phyloP scores from a whole-genome alignment of 2,113 vertebrate genomes.

The Gallinago jamesoni region DNA sequence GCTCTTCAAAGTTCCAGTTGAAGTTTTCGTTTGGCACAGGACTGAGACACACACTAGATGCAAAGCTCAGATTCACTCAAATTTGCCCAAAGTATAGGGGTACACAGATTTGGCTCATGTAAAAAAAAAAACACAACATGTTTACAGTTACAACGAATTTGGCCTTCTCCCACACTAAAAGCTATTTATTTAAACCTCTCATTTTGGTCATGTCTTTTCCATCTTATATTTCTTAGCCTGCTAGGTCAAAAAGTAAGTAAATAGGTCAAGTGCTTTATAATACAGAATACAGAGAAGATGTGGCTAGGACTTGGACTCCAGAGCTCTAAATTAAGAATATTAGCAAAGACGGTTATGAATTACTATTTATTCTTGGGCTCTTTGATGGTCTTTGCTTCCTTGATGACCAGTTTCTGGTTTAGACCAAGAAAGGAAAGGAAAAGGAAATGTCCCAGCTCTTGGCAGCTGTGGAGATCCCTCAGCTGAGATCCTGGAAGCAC shows the following conservation, averaged over 20 bases:
- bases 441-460: conserved; percentile 11
- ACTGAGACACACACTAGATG: neutral
- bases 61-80: neutral
- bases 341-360: conserved; percentile 19
- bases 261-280: conserved; percentile 32
- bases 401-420: conserved; percentile 27
- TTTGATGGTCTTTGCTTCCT: conserved; percentile 45
- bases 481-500: conserved; percentile 24
- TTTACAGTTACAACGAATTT: conserved; percentile 30
- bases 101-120: neutral
- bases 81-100: neutral
- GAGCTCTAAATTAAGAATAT: conserved; percentile 44
- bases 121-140: neutral
- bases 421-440: conserved; percentile 29
- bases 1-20: neutral
- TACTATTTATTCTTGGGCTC: conserved; percentile 18
- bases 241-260: conserved; percentile 53
- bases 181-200: conserved; percentile 38
- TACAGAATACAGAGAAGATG: neutral
- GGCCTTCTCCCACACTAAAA: conserved; percentile 35
- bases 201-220: conserved; percentile 59
- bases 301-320: conserved; percentile 6
- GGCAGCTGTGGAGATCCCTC: neutral
- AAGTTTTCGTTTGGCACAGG: neutral
- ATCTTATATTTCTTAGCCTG: conserved; percentile 35